phyloP scores from a whole-genome alignment of 2,113 vertebrate species.

The Pyxicephalus adspersus region DNA sequence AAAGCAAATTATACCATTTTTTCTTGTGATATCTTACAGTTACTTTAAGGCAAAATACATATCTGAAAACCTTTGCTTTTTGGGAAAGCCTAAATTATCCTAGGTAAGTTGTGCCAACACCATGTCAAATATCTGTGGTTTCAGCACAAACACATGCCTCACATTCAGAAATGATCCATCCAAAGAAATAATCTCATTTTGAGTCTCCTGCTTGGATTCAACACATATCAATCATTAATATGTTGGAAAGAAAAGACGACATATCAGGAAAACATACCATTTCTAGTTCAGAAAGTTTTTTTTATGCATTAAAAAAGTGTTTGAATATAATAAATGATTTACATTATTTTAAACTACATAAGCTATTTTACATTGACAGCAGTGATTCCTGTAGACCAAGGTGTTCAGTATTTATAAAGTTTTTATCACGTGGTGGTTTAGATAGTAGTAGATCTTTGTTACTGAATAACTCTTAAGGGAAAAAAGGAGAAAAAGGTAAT shows the following conservation, averaged over 20 bases:
- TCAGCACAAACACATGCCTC: not conserved
- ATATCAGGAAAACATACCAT: not conserved
- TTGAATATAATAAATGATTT: too few relatives aligned
- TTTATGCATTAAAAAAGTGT: too few relatives aligned
- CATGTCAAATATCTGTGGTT: not conserved
- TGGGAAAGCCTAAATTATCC: not conserved
- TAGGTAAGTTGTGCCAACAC: not conserved
- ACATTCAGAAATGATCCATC: not conserved
- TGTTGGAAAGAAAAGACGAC: not conserved
- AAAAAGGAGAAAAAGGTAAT: too few relatives aligned
- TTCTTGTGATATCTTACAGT: not conserved
- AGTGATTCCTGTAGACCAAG: too few relatives aligned
- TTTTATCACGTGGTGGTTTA: too few relatives aligned
- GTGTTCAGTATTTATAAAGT: too few relatives aligned
- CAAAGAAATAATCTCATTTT: not conserved
- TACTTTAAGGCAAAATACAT: not conserved
- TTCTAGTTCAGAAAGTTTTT: too few relatives aligned
- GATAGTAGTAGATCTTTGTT: too few relatives aligned
- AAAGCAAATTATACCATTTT: slow-evolving; percentile 4
- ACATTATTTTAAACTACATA: too few relatives aligned
- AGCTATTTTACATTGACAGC: too few relatives aligned
- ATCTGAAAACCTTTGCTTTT: not conserved
- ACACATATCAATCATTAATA: not conserved
- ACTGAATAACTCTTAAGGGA: too few relatives aligned
- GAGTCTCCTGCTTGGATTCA: not conserved